Conservation (phyloP, 2,113 vertebrate genomes). For the Ifrita kowaldi region DNA sequence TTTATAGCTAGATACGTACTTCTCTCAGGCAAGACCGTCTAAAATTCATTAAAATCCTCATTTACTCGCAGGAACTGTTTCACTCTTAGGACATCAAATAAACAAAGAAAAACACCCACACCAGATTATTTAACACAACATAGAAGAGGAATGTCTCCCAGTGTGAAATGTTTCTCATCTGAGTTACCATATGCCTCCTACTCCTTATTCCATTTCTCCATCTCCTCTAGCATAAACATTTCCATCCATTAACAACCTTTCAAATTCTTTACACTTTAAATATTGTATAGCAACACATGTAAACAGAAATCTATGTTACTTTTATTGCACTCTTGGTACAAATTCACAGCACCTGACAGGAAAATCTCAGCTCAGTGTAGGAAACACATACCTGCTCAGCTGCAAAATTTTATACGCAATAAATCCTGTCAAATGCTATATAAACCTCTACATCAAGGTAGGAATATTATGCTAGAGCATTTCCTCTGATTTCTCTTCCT, state of each 20-base stretch:
- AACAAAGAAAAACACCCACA: constrained; percentile 17
- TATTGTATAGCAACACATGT: constrained; percentile 4
- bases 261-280: constrained; percentile 32
- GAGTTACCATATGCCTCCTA: constrained; percentile 41
- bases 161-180: constrained; percentile 16
- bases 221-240: constrained; percentile 25
- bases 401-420: not conserved
- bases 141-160: not conserved
- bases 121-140: not conserved
- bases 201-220: constrained; percentile 1
- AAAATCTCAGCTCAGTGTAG: not conserved
- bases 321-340: not conserved
- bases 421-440: not conserved
- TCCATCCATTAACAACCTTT: constrained; percentile 30
- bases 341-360: constrained; percentile 12
- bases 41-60: constrained; percentile 22
- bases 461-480: not conserved
- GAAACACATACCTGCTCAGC: not conserved
- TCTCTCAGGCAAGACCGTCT: not conserved
- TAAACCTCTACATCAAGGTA: not conserved
- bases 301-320: constrained; percentile 11
- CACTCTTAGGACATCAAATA: not conserved
- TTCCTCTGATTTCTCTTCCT: not conserved
- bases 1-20: not conserved
- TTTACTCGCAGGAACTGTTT: not conserved